These are phyloP conservation scores for Phrynocephalus guinanensis DNA, from an alignment of 2,797 vertebrate genomes.

Conservation along the genomic window DNA sequence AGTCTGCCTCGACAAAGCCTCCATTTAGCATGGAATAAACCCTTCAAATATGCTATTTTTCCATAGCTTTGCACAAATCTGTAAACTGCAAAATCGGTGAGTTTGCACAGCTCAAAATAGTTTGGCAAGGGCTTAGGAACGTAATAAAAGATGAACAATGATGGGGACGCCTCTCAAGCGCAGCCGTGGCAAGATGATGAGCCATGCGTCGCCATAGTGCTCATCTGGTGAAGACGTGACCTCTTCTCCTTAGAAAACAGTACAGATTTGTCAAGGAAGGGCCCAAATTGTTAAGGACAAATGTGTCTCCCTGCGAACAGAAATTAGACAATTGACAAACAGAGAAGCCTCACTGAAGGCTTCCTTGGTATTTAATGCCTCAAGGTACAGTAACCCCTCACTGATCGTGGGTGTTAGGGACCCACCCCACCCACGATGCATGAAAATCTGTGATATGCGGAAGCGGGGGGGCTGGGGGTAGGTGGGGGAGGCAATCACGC, in stretches of 20 bases:
- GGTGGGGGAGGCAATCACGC: no score
- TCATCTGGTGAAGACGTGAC: neutral
- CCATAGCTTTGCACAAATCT: neutral
- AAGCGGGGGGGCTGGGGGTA: no score
- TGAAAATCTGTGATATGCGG: no score
- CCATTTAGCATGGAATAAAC: neutral
- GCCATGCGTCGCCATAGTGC: no score
- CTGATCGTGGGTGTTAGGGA: no score
- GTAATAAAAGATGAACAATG: neutral
- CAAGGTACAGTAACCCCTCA: no score
- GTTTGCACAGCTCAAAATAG: neutral
- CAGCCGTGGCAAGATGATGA: neutral
- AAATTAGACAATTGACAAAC: neutral
- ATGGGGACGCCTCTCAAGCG: neutral
- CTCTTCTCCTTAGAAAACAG: neutral
- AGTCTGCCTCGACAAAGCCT: neutral
- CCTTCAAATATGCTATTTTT: neutral
- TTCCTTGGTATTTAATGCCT: no score
- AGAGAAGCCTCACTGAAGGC: neutral
- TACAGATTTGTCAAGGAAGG: neutral
- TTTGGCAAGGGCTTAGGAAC: neutral
- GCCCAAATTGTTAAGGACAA: no score
- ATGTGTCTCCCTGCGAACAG: no score
- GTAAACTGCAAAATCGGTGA: neutral
- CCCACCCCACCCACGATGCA: no score